These are phyloP conservation scores for Drosophila ohnishii DNA, from an alignment of 1,140 invertebrate genomes.

Conservation along the genomic window DNA sequence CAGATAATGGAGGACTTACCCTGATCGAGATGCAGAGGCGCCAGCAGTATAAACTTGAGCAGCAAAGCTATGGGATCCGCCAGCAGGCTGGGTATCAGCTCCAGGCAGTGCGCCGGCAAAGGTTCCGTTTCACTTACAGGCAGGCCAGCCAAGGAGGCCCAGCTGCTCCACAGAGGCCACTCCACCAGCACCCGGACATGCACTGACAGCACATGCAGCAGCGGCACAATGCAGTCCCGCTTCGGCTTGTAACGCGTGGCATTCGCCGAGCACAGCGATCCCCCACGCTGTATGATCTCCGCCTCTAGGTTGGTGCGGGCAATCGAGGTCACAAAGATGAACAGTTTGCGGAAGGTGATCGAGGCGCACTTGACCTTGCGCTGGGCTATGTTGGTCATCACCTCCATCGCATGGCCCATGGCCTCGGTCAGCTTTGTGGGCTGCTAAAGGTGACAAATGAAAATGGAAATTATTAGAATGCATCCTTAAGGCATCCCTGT, in stretches of 20 bases:
- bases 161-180: slow-evolving; percentile 87
- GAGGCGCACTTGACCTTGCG: slow-evolving; percentile 83
- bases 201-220: slow-evolving; percentile 93
- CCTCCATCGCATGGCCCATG: slow-evolving; percentile 95
- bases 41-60: slow-evolving; percentile 92
- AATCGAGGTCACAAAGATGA: slow-evolving; percentile 95
- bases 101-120: slow-evolving; percentile 75
- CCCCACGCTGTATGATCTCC: slow-evolving; percentile 93
- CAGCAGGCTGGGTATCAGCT: slow-evolving; percentile 85
- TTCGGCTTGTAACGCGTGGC: slow-evolving; percentile 89
- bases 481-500: not conserved
- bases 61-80: slow-evolving; percentile 92
- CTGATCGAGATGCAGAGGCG: slow-evolving; percentile 93
- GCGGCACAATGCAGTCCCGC: slow-evolving; percentile 94
- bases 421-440: slow-evolving; percentile 89
- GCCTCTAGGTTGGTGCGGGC: slow-evolving; percentile 96
- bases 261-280: slow-evolving; percentile 86
- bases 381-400: slow-evolving; percentile 91
- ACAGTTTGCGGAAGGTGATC: slow-evolving; percentile 89
- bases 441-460: slow-evolving; percentile 65
- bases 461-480: not conserved
- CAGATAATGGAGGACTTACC: slow-evolving; percentile 84
- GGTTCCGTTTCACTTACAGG: slow-evolving; percentile 71
- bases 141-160: slow-evolving; percentile 86
- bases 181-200: slow-evolving; percentile 90